phyloP scores from a whole-genome alignment of 2,888 invertebrate species.

The Hypena proboscidalis region DNA sequence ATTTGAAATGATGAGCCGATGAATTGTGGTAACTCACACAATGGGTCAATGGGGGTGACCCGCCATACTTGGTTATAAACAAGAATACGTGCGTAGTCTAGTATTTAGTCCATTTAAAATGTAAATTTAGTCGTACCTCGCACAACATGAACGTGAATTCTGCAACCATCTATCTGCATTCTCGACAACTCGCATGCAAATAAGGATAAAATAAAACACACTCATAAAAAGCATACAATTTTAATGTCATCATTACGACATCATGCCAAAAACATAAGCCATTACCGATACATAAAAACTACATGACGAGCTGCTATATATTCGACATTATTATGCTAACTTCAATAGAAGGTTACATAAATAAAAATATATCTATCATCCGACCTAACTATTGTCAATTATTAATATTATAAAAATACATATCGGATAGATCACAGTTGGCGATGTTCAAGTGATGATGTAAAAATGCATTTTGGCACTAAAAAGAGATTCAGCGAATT shows the following conservation, averaged over 20 bases:
- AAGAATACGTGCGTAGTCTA: too few species aligned
- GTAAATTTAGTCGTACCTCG: too few species aligned
- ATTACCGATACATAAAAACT: conserved; percentile 65
- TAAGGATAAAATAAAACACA: conserved; percentile 74
- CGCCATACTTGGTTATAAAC: too few species aligned
- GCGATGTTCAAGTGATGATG: conserved; percentile 59
- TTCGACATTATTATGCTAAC: conserved; percentile 70
- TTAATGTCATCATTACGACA: conserved; percentile 80
- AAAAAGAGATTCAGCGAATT: conserved; percentile 69
- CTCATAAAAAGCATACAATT: conserved; percentile 81
- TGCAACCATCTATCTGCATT: conserved; percentile 81
- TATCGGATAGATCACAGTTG: conserved; percentile 73
- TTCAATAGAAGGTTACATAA: conserved; percentile 78
- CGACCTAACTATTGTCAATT: conserved; percentile 68
- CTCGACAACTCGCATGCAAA: conserved; percentile 71
- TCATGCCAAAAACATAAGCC: conserved; percentile 80
- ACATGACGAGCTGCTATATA: conserved; percentile 65
- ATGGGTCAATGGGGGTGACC: too few species aligned
- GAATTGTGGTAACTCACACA: too few species aligned
- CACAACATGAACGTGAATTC: conserved; percentile 67
- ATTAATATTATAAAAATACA: conserved; percentile 60
- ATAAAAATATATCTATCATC: conserved; percentile 72
- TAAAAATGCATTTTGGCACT: conserved; percentile 78
- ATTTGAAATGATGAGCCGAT: too few species aligned
- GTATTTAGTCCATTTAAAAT: too few species aligned